These are phyloP conservation scores for Seira sanloemensis DNA, from an alignment of 2,888 invertebrate genomes.

Conservation along the genomic window DNA sequence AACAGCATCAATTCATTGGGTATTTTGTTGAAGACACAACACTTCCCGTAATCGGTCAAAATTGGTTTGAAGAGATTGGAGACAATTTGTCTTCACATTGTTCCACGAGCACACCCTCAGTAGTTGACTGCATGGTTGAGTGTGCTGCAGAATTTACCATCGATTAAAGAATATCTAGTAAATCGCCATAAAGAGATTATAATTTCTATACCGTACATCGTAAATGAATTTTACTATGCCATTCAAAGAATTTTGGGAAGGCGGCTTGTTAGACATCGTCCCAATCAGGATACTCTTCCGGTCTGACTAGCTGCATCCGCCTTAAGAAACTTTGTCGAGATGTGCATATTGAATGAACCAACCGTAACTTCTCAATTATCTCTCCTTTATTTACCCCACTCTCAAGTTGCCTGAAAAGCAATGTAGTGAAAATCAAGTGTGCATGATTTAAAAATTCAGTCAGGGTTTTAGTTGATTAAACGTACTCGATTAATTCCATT, in stretches of 20 bases:
- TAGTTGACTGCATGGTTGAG: constrained; percentile 34
- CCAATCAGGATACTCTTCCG: constrained; percentile 32
- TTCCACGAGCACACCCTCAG: constrained; percentile 42
- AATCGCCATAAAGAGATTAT: no score
- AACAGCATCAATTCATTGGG: constrained; percentile 45
- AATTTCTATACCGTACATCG: constrained; percentile 41
- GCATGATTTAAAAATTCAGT: neutral
- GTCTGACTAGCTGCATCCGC: constrained; percentile 31
- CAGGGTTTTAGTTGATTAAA: neutral
- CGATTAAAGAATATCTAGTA: no score
- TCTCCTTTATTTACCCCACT: neutral
- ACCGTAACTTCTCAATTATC: constrained; percentile 34
- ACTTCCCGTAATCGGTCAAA: constrained; percentile 53
- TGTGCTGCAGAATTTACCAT: constrained; percentile 9
- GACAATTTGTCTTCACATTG: constrained; percentile 29
- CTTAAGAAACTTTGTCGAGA: constrained; percentile 42
- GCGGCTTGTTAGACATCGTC: constrained; percentile 34
- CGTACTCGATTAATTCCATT: constrained; percentile 35
- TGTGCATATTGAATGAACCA: constrained; percentile 39
- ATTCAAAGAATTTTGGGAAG: constrained; percentile 28
- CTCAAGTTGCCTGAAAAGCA: constrained; percentile 21
- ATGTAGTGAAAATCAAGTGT: neutral
- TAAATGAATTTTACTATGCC: constrained; percentile 29
- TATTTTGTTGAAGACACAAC: constrained; percentile 52
- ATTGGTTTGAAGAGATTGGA: constrained; percentile 41